phyloP scores from a whole-genome alignment of 2,888 invertebrate species.

The Cataglyphis albicans region DNA sequence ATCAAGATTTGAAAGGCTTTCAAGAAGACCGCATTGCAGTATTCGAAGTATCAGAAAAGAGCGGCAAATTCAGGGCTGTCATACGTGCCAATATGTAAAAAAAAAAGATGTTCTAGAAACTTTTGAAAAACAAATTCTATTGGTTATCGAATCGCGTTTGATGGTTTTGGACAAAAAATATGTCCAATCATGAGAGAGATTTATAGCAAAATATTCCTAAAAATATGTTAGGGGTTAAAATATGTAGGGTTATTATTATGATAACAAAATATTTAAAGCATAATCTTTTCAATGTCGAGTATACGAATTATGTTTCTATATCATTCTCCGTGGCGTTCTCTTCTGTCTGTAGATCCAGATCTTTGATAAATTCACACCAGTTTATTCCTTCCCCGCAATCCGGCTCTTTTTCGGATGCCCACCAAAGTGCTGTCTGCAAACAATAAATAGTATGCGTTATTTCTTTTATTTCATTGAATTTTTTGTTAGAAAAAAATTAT shows the following conservation, averaged over 20 bases:
- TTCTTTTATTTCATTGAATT: not conserved
- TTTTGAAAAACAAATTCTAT: not conserved
- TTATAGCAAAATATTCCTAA: not conserved
- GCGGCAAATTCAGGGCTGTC: not conserved
- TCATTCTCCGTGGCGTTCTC: not conserved
- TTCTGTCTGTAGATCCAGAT: conserved; percentile 85
- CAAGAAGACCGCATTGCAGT: not conserved
- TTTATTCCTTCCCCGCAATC: conserved; percentile 85
- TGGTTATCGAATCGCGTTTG: not conserved
- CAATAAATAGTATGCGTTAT: not conserved
- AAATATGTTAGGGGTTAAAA: not conserved
- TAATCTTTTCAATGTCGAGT: not conserved
- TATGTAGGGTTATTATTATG: not conserved
- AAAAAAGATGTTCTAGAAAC: not conserved
- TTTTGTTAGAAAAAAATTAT: not conserved
- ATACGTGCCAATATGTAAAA: not conserved
- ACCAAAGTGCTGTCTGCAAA: conserved; percentile 86
- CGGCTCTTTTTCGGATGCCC: conserved; percentile 85
- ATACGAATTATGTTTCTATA: not conserved
- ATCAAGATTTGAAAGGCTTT: not conserved
- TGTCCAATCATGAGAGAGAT: not conserved
- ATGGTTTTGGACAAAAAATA: not conserved
- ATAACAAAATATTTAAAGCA: not conserved
- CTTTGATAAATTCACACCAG: conserved; percentile 87
- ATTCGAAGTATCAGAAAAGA: conserved; percentile 6